Percentiles rank a stretch among this genome's conserved stretches.
Conservation (phyloP, 2,113 vertebrate genomes). For the Pluvialis apricaria region DNA sequence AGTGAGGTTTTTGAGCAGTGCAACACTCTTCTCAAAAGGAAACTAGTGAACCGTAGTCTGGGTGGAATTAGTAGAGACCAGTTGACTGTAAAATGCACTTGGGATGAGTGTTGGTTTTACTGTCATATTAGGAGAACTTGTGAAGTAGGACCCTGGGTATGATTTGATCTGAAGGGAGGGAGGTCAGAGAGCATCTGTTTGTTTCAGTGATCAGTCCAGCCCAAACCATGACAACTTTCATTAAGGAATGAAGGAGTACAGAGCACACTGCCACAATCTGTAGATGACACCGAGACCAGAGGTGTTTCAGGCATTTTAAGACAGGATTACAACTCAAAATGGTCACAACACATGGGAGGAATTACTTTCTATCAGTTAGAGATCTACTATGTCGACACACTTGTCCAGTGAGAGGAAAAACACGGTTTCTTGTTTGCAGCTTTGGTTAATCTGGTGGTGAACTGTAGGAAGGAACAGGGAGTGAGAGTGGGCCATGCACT, state of each 20-base stretch:
- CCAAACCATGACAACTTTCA: not conserved
- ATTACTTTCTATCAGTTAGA: not conserved
- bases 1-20: not conserved
- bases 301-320: not conserved
- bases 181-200: not conserved
- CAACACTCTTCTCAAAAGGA: not conserved
- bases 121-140: not conserved
- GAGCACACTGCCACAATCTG: not conserved
- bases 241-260: not conserved
- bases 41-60: not conserved
- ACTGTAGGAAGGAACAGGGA: not conserved
- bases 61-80: not conserved
- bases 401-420: not conserved
- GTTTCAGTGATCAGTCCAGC: not conserved
- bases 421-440: not conserved
- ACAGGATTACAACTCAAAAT: not conserved
- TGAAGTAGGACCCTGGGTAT: not conserved
- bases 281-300: not conserved
- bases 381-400: rapidly evolving
- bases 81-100: not conserved
- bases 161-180: not conserved
- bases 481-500: not conserved
- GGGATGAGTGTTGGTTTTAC: not conserved
- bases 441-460: not conserved
- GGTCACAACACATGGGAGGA: not conserved